These are phyloP conservation scores for Silurus glanis DNA, from an alignment of 2,113 vertebrate genomes.

Conservation along the genomic window DNA sequence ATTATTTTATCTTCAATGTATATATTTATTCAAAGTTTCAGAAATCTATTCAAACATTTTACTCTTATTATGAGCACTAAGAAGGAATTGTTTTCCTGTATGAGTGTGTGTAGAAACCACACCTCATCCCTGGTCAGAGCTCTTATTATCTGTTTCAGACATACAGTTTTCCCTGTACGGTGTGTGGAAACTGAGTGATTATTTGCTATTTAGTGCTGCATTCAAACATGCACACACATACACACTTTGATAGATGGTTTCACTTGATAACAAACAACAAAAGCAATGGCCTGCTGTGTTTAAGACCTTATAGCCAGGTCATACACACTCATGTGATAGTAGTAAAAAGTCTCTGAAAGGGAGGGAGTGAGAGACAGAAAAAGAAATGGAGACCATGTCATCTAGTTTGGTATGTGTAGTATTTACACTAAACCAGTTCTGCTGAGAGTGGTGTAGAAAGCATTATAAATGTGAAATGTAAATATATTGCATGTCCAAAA, in stretches of 20 bases:
- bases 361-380: neutral
- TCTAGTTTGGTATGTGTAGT: neutral
- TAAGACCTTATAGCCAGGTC: neutral
- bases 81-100: neutral
- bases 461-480: neutral
- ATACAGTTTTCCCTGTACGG: constrained; percentile 2
- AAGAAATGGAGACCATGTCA: neutral
- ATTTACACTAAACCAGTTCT: constrained; percentile 26
- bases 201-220: constrained; percentile 22
- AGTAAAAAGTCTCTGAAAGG: neutral
- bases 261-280: constrained; percentile 27
- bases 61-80: neutral
- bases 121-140: constrained; percentile 7
- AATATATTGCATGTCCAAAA: neutral
- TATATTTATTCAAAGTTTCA: neutral
- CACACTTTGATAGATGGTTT: neutral
- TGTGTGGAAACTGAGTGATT: neutral
- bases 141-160: constrained; percentile 8
- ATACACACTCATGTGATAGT: neutral
- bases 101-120: neutral
- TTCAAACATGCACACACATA: constrained; percentile 3
- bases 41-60: neutral
- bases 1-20: neutral
- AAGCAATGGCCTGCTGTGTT: constrained; percentile 14
- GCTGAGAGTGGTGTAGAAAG: neutral